Evolutionary conservation across 1,140 invertebrate genomes (phyloP), one percentile per base, ranked within the genome.

Genomic region (Planococcus citri): DNA sequence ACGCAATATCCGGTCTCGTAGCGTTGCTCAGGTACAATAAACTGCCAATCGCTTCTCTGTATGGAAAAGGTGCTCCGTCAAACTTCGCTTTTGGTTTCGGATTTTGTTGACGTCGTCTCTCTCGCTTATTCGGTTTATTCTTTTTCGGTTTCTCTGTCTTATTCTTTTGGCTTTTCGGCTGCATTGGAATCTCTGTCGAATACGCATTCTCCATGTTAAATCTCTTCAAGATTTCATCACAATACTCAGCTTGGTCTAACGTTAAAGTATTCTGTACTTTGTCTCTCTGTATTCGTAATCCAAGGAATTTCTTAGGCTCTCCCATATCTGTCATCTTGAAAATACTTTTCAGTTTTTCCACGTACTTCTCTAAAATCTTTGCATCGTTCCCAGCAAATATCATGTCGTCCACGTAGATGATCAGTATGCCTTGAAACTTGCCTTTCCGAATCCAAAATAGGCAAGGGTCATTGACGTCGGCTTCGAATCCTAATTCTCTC

Each of bases 1-100:
- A 78, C 8, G 74, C 14, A 20, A 81, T 77, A 70, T 81, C 77
- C n/a, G 79, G 79, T 71, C 78, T 72, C 1, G 79, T 79, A 29
- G 69, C 74, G 1, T 73, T 27, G 0, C 77, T 51, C 1, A 77
- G 9, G 69, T 78, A 81, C 57, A 79, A 73, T 4, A 81, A 70
- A 0, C 74, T 41, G 22, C 79, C 77, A 8, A 80, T 73, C 0
- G 76, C 64, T 69, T 78, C 76, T 21, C 75, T 67, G 70, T 76
- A 80, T 6, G 74, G 75, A n/a, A n/a, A n/a, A n/a, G n/a, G n/a
- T n/a, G n/a, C n/a, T n/a, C n/a, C n/a, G n/a, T n/a, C n/a, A n/a
- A n/a, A n/a, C n/a, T n/a, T n/a, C n/a, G n/a, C n/a, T n/a, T n/a
- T n/a, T n/a, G n/a, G n/a, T n/a, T n/a, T n/a, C 41, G 69, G 25